Base-by-base conservation (phyloP, 1,140 invertebrate species). In the Anthonomus grandis region DNA sequence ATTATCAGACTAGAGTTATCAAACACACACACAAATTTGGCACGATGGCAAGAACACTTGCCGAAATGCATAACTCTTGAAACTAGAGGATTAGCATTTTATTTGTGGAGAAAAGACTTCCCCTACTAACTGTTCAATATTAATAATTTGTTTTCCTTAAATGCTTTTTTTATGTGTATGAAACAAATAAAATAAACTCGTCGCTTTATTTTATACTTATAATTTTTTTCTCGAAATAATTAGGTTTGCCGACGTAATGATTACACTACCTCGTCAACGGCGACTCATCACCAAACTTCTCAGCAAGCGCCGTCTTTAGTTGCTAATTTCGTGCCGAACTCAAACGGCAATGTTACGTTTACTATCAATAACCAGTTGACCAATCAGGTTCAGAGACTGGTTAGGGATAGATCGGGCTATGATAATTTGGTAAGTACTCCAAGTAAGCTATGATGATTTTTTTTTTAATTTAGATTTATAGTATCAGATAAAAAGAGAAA, bases 281-380 rank as follows among this genome's bases (percentile, higher is more conserved):
- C 50, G 52, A 67, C 74, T 46, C 79, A 79, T 65, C 81, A 78
- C 69, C 81, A 78, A 70, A 74, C 76, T 73, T 76, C 86, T 58
- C 77, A 90, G 75, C 80, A 82, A 27, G 78, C 82, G 44, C 79
- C 83, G 34, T 79, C 81, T 24, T 75, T 85, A 57, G 81, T 85
- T 2, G 82, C 82, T 6, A 85, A 85, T 68, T 84, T 85, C 59
- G 83, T 87, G 75, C 79, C 88, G n/a, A 85, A 84, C 41, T 84
- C 88, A 17, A 88, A 85, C 59, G 84, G 87, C 49, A 92, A 90
- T 72, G 90, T 93, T 41, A 92, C 91, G 10, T 81, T 93, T 34
- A 91, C 90, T 5, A 93, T 93, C 69, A 93, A 91, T 75, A 93
- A 91, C 67, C 82, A 83, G 65, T 71, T 92, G 57, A 80, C 82